Conservation (phyloP, 2,888 invertebrate genomes). For the Chloromyia formosa region DNA sequence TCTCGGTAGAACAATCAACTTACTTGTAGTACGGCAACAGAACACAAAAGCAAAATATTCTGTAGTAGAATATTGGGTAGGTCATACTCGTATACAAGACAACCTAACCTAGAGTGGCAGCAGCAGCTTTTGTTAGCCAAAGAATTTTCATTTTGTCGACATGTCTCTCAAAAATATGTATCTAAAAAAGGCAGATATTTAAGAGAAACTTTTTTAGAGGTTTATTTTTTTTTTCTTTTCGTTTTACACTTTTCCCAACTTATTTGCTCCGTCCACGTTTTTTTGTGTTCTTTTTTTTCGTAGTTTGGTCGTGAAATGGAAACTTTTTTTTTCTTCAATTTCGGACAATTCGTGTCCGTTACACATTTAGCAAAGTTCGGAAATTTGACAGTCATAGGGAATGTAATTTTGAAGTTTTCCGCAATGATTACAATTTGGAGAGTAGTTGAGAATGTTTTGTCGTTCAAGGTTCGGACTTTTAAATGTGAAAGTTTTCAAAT, state of each 20-base stretch:
- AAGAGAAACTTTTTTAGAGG: too few relatives aligned
- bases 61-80: neutral
- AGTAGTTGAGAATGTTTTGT: neutral
- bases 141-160: slow-evolving; percentile 25
- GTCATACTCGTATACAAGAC: neutral
- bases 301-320: neutral
- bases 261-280: neutral
- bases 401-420: slow-evolving; percentile 37
- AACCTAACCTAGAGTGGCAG: neutral
- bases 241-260: neutral
- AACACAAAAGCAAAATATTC: too few relatives aligned
- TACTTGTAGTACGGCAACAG: neutral
- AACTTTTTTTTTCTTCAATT: neutral
- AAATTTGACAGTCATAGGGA: slow-evolving; percentile 23
- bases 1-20: slow-evolving; percentile 31
- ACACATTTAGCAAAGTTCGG: slow-evolving; percentile 7
- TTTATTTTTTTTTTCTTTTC: neutral
- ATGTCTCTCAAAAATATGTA: too few relatives aligned
- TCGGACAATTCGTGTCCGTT: slow-evolving; percentile 3
- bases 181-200: too few relatives aligned
- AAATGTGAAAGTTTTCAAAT: too few relatives aligned
- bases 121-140: neutral
- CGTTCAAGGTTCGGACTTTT: too few relatives aligned
- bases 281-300: neutral
- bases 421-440: slow-evolving; percentile 11